Percentiles rank a stretch among this genome's conserved stretches.
These are phyloP conservation scores for Galaxias olidus DNA, from an alignment of 2,797 vertebrate species.

Conservation along the genomic window DNA sequence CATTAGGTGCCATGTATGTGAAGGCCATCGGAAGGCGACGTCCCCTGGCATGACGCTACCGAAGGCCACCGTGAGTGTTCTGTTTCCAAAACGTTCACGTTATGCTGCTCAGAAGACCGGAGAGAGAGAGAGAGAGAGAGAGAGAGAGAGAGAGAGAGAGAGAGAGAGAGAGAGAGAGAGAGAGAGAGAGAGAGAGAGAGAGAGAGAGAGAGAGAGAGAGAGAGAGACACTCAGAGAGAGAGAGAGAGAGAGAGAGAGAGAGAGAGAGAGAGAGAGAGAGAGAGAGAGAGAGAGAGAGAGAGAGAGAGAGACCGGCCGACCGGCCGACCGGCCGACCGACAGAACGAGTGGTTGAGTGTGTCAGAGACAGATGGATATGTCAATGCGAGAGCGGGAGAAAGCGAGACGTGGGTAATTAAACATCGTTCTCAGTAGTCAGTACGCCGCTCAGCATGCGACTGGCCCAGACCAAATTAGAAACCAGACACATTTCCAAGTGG, in stretches of 20 bases:
- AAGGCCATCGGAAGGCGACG: too few relatives aligned
- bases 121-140: background rate
- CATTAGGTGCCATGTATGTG: too few relatives aligned
- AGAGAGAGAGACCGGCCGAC: too few relatives aligned
- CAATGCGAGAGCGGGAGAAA: background rate
- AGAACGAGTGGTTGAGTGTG: background rate
- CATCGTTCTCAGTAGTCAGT: slow-evolving; percentile 11
- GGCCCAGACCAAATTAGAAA: slow-evolving; percentile 25
- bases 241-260: background rate
- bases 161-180: background rate
- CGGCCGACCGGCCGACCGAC: too few relatives aligned
- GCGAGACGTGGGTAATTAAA: slow-evolving; percentile 26
- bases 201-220: background rate
- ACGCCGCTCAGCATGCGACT: slow-evolving; percentile 6
- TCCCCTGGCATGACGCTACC: too few relatives aligned
- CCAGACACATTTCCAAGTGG: slow-evolving; percentile 17
- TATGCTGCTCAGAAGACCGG: too few relatives aligned
- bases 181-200: background rate
- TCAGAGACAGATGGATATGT: background rate
- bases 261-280: background rate
- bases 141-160: background rate
- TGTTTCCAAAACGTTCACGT: too few relatives aligned
- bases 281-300: background rate
- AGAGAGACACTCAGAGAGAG: background rate
- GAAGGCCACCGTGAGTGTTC: too few relatives aligned